A percentile compares a stretch with the other conserved stretches of the same genome.
These are phyloP conservation scores for Pseudomyrmex gracilis DNA, from an alignment of 1,140 invertebrate genomes.

Conservation along the genomic window DNA sequence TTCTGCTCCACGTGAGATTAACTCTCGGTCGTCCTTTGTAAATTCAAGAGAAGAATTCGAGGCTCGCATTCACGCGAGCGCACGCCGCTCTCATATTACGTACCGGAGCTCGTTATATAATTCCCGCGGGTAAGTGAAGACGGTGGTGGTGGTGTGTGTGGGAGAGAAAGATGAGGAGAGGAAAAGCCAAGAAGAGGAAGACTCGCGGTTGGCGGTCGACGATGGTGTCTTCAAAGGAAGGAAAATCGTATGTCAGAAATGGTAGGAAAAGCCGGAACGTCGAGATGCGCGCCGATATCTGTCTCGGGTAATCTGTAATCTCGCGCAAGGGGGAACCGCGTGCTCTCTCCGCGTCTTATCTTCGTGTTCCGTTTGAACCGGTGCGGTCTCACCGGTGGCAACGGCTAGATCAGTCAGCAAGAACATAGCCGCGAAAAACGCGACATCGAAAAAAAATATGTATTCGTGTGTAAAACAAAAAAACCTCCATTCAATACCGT, in stretches of 20 bases:
- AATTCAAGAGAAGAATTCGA: conserved; percentile 66
- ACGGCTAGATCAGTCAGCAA: conserved; percentile 34
- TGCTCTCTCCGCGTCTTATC: conserved; percentile 45
- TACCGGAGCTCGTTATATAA: conserved; percentile 63
- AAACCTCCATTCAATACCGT: conserved; percentile 8
- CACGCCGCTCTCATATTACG: conserved; percentile 53
- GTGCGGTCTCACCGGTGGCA: not conserved
- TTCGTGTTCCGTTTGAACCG: conserved; percentile 18
- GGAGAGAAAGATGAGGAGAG: not conserved
- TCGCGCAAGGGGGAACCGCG: conserved; percentile 19
- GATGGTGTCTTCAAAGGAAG: conserved; percentile 63
- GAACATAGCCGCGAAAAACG: conserved; percentile 11
- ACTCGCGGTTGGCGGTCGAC: not conserved
- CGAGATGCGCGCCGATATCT: conserved; percentile 30
- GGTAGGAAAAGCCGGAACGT: conserved; percentile 43
- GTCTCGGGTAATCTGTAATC: conserved; percentile 60
- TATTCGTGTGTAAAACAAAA: not conserved
- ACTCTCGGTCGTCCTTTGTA: conserved; percentile 68
- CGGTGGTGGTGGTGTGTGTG: not conserved
- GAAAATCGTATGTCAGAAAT: conserved; percentile 66
- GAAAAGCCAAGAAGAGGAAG: not conserved
- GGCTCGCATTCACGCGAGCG: conserved; percentile 7
- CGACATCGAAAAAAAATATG: not conserved
- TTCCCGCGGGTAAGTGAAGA: conserved; percentile 39
- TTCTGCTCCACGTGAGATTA: conserved; percentile 65